Evolutionary conservation across 1,140 invertebrate genomes (phyloP).

Genomic region (Atta texana): DNA sequence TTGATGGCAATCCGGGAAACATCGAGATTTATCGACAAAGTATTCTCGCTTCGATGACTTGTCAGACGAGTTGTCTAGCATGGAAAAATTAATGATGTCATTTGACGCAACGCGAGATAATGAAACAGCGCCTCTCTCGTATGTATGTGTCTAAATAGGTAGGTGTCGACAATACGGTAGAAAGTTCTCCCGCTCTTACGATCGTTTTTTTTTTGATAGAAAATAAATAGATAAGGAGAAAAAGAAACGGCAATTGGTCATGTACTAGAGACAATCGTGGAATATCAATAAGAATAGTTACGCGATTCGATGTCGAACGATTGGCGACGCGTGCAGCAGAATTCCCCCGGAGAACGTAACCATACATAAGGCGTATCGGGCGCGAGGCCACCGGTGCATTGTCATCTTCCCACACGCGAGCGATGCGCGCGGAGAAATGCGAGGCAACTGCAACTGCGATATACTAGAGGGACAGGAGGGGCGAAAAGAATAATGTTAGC

Average conservation of each 20-base stretch:
- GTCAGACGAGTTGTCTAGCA: slow-evolving; percentile 43
- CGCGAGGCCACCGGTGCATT: slow-evolving; percentile 78
- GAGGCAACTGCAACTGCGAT: slow-evolving; percentile 34
- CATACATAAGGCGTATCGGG: slow-evolving; percentile 74
- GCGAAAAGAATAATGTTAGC: slow-evolving; percentile 25
- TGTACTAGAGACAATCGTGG: slow-evolving; percentile 57
- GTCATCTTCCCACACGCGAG: slow-evolving; percentile 77
- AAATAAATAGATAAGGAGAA: slow-evolving; percentile 39
- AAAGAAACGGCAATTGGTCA: slow-evolving; percentile 43
- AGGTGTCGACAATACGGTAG: slow-evolving; percentile 13
- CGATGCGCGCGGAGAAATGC: slow-evolving; percentile 66
- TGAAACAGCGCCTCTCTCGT: slow-evolving; percentile 24
- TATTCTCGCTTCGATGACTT: slow-evolving; percentile 21
- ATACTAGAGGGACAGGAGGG: neutral
- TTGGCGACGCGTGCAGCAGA: slow-evolving; percentile 52
- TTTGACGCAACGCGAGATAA: slow-evolving; percentile 26
- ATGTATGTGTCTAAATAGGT: neutral
- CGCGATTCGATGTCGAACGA: slow-evolving; percentile 36
- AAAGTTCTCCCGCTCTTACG: neutral
- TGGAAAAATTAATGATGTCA: slow-evolving; percentile 49
- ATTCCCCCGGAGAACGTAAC: slow-evolving; percentile 68
- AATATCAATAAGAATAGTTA: slow-evolving; percentile 73
- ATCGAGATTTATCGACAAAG: slow-evolving; percentile 34
- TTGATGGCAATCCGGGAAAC: slow-evolving; percentile 36
- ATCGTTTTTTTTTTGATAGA: slow-evolving; percentile 36